Percentiles rank a stretch among this genome's conserved stretches.
Evolutionary conservation across 2,888 invertebrate genomes (phyloP).

Genomic region (Polylopha cassiicola): DNA sequence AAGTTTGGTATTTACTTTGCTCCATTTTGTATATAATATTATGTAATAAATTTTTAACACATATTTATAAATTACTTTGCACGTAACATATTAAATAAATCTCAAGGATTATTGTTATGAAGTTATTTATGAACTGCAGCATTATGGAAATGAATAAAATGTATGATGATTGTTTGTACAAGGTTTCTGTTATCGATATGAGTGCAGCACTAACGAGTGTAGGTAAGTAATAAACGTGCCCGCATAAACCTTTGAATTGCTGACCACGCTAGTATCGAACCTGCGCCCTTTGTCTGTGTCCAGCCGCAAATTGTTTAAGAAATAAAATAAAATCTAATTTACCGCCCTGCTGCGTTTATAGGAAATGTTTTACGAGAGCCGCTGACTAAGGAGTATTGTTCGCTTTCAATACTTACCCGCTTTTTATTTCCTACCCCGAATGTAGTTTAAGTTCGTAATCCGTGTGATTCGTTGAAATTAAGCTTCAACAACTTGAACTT

Average conservation of each 20-base stretch:
- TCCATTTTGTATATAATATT: conserved; percentile 2
- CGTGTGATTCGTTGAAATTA: conserved; percentile 25
- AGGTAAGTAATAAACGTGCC: conserved; percentile 71
- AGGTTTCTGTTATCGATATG: conserved; percentile 30
- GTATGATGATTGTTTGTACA: too few relatives aligned
- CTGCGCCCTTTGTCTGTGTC: conserved; percentile 69
- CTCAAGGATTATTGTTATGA: too few relatives aligned
- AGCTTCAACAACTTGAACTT: conserved; percentile 8
- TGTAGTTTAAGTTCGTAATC: conserved; percentile 43
- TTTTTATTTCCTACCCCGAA: conserved; percentile 50
- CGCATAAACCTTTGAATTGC: conserved; percentile 75
- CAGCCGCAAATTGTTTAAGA: conserved; percentile 74
- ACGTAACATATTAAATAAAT: too few relatives aligned
- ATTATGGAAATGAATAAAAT: too few relatives aligned
- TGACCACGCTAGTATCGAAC: conserved; percentile 67
- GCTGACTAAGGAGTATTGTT: conserved; percentile 58
- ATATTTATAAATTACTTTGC: too few relatives aligned
- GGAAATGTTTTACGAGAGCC: conserved; percentile 65
- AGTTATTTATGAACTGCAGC: too few relatives aligned
- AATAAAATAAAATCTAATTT: conserved; percentile 77
- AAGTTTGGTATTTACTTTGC: conserved; percentile 2
- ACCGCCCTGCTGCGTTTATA: conserved; percentile 70
- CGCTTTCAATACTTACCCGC: conserved; percentile 53
- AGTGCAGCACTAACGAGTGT: conserved; percentile 39
- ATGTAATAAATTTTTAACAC: too few relatives aligned